These are phyloP conservation scores for Pontoporia blainvillei DNA, from an alignment of 2,113 vertebrate species.

Conservation along the genomic window DNA sequence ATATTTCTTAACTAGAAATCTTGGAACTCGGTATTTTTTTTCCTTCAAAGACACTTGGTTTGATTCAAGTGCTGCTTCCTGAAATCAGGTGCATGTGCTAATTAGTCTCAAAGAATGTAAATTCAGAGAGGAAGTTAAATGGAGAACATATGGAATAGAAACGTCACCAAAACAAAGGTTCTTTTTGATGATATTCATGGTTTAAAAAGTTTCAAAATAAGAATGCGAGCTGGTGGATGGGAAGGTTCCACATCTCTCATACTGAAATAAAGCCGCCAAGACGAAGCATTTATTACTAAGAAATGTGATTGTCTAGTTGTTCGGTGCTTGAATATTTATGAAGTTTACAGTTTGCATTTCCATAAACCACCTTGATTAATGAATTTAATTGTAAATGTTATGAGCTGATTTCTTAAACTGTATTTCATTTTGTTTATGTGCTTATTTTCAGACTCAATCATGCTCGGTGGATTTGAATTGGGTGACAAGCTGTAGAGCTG, in stretches of 20 bases:
- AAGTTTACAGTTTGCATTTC: conserved; percentile 49
- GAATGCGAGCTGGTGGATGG: not conserved
- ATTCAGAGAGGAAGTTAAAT: conserved; percentile 31
- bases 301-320: conserved; percentile 37
- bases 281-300: conserved; percentile 3
- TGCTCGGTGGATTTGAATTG: not conserved
- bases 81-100: conserved; percentile 39
- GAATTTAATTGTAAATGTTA: conserved; percentile 67
- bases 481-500: not conserved
- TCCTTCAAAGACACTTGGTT: not conserved
- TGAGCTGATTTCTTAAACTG: conserved; percentile 40
- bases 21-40: not conserved
- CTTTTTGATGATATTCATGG: conserved; percentile 2
- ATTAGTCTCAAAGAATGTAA: conserved; percentile 16
- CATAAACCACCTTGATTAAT: conserved; percentile 65
- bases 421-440: conserved; percentile 53
- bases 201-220: conserved; percentile 50
- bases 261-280: conserved; percentile 26
- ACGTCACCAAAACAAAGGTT: conserved; percentile 36
- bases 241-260: not conserved
- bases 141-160: conserved; percentile 44
- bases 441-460: conserved; percentile 16
- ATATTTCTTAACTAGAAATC: conserved; percentile 9
- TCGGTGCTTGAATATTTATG: conserved; percentile 60
- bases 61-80: conserved; percentile 33